phyloP scores from a whole-genome alignment of 2,113 vertebrate species.

The Ibidorhyncha struthersii region DNA sequence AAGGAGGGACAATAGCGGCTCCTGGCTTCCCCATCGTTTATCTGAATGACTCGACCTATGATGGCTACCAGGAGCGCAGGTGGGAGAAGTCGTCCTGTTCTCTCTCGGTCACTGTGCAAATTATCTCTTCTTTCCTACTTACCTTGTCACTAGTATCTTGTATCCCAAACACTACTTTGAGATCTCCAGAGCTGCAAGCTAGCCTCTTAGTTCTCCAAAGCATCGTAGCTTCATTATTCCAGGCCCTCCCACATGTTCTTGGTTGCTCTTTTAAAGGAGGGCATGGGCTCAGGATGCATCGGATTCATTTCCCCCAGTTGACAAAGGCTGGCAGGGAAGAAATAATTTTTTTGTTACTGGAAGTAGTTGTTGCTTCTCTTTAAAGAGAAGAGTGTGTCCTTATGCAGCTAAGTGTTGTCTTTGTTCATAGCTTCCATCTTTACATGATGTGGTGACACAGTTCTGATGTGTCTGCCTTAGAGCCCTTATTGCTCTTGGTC shows the following conservation, averaged over 20 bases:
- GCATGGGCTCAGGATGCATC: not conserved
- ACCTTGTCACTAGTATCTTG: not conserved
- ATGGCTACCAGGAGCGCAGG: constrained; percentile 84
- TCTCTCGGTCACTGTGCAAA: not conserved
- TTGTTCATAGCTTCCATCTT: not conserved
- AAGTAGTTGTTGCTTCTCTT: not conserved
- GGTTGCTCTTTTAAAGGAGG: not conserved
- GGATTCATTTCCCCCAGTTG: not conserved
- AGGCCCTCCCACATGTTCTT: not conserved
- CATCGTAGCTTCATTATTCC: not conserved
- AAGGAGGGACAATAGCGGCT: constrained; percentile 83
- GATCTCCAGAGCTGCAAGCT: not conserved
- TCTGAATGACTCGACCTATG: constrained; percentile 91
- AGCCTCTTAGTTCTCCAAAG: not conserved
- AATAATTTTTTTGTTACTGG: not conserved
- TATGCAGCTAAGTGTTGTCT: not conserved
- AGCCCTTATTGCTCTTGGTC: not conserved
- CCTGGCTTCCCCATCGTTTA: constrained; percentile 79
- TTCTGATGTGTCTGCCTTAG: not conserved
- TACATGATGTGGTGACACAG: not conserved
- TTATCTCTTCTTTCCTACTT: not conserved
- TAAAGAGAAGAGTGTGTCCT: not conserved
- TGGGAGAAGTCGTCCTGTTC: not conserved
- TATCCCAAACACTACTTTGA: not conserved
- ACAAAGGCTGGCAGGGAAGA: not conserved